A percentile compares a stretch with the other conserved stretches of the same genome.
Conservation (phyloP, 2,888 invertebrate species). For the Andrena bucephala region DNA sequence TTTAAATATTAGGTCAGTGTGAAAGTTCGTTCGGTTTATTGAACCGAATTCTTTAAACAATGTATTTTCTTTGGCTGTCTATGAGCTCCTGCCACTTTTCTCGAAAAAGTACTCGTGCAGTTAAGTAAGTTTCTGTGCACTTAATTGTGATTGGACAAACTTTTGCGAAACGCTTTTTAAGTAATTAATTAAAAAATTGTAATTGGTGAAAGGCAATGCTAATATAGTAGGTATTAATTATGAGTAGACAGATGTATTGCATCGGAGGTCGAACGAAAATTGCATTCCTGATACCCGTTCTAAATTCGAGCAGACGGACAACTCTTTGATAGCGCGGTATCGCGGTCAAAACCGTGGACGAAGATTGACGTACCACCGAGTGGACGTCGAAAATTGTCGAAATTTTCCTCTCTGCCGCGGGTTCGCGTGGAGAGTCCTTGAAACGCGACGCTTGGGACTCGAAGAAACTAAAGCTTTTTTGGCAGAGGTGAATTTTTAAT, state of each 20-base stretch:
- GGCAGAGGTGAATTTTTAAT: conserved; percentile 58
- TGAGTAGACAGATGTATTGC: not conserved
- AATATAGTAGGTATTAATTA: too few species aligned
- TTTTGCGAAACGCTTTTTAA: too few species aligned
- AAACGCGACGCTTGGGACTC: conserved; percentile 16
- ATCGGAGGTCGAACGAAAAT: conserved; percentile 11
- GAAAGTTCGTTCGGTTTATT: too few species aligned
- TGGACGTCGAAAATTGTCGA: conserved; percentile 25
- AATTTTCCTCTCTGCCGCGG: conserved; percentile 20
- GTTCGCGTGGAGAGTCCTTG: conserved; percentile 15
- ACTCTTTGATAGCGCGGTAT: conserved; percentile 23
- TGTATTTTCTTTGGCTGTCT: too few species aligned
- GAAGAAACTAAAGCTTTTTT: conserved; percentile 34
- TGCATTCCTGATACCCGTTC: conserved; percentile 29
- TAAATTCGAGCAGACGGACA: conserved; percentile 14
- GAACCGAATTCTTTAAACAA: too few species aligned
- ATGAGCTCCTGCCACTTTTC: too few species aligned
- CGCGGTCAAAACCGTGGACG: conserved; percentile 34
- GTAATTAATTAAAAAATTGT: too few species aligned
- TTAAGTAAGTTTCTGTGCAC: too few species aligned
- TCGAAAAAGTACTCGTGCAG: too few species aligned
- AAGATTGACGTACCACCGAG: conserved; percentile 44
- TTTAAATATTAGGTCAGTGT: too few species aligned
- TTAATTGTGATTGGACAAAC: too few species aligned
- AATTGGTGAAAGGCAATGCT: too few species aligned